Evolutionary conservation across 2,113 vertebrate genomes (phyloP).

Genomic region (Chrysemys picta): DNA sequence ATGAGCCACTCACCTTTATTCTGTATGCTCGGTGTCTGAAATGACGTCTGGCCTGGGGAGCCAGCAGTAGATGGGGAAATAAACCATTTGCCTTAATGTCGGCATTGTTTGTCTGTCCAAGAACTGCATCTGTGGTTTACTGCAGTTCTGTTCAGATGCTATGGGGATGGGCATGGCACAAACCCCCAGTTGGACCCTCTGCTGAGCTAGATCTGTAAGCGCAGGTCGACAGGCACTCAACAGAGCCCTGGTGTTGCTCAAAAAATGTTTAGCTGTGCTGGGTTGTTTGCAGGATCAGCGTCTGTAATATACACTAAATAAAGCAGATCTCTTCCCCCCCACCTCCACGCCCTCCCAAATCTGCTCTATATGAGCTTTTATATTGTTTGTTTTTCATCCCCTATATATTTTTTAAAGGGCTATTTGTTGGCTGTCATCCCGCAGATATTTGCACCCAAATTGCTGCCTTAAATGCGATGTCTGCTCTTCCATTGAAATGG

Average conservation of each 20-base stretch:
- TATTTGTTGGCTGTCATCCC: neutral
- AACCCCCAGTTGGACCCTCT: neutral
- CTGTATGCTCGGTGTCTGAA: neutral
- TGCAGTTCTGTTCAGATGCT: neutral
- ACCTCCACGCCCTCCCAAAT: too few species aligned
- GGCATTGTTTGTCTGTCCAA: neutral
- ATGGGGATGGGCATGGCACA: neutral
- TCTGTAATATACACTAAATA: neutral
- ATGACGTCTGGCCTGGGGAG: neutral
- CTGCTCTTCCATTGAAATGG: neutral
- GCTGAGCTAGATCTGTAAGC: neutral
- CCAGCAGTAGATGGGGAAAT: neutral
- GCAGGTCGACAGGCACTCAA: fast-evolving
- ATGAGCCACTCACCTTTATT: neutral
- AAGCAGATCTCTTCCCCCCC: neutral
- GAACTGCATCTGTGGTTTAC: neutral
- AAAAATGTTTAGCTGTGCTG: neutral
- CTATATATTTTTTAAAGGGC: neutral
- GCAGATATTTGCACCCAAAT: neutral
- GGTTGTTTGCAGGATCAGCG: neutral
- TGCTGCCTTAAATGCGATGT: neutral
- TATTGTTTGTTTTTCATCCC: neutral
- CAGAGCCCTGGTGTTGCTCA: neutral
- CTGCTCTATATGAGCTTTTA: neutral
- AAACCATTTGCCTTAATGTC: neutral